A percentile compares a stretch with the other conserved stretches of the same genome.
phyloP scores from a whole-genome alignment of 2,113 vertebrate genomes.

The Erinaceus europaeus region DNA sequence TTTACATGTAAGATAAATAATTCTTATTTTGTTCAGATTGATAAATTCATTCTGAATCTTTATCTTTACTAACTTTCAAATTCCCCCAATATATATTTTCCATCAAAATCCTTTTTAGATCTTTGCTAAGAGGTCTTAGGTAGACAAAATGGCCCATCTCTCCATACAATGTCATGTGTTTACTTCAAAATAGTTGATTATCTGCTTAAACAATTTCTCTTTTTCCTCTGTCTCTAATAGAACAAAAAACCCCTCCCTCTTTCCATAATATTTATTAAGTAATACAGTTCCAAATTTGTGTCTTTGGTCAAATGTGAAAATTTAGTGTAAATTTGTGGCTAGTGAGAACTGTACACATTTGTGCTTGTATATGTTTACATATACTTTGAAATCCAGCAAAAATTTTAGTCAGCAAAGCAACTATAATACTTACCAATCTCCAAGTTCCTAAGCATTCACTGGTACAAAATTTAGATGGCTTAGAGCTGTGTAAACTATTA shows the following conservation, averaged over 20 bases:
- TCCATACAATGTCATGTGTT: slow-evolving; percentile 33
- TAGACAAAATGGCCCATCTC: background rate
- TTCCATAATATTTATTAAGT: background rate
- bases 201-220: background rate
- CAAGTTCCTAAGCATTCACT: background rate
- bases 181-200: slow-evolving; percentile 11
- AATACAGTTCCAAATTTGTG: slow-evolving; percentile 5
- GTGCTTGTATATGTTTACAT: background rate
- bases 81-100: background rate
- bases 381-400: background rate
- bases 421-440: background rate
- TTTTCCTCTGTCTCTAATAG: background rate
- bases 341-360: background rate
- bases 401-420: background rate
- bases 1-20: background rate
- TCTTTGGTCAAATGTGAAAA: slow-evolving; percentile 23
- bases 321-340: background rate
- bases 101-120: background rate
- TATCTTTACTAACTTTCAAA: background rate
- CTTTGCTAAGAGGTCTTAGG: background rate
- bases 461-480: background rate
- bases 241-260: background rate
- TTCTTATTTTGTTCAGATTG: background rate
- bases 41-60: background rate
- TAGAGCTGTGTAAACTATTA: background rate